Base-by-base conservation (phyloP, 2,113 vertebrate species). In the Patagioenas fasciata region DNA sequence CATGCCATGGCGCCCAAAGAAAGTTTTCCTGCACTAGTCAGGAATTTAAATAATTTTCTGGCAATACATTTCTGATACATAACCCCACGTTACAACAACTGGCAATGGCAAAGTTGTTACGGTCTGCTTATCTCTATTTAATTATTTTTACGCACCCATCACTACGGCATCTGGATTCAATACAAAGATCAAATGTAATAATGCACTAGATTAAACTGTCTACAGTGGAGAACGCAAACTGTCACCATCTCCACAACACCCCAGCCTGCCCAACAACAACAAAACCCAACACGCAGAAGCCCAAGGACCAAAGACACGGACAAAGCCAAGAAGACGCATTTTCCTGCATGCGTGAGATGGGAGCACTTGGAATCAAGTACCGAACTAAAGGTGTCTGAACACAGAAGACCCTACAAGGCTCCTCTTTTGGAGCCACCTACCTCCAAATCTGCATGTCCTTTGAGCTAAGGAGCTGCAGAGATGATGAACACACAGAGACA, bases 141-240 rank as follows among this genome's bases (percentile, higher is more conserved):
- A 95, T 94, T 95, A 91, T 97, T 95, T 97, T 91, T 91, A 97
- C 57, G 57, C 78, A 69, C 80, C 83, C 83, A 70, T 96, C 72
- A 57, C 78, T 54, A 69, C 5, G 91, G 93, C 96, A 96, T 95
- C 95, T 97, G 94, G 95, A 95, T 87, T 89, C 69, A 89, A 81
- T 93, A 71, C 47, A 42, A 80, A 93, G 47, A 94, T 95, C 79
- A 95, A 94, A 95, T 28, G 74, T 88, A 95, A 91, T 85, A 95
- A 93, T 85, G 86, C 95, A 96, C 80, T 97, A 95, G 96, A 96
- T 95, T 94, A 93, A 97, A 88, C 69, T 70, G 64, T 75, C 80
- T 91, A 71, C 13, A 81, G 91, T 84, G 78, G 94, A 81, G 95
- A 97, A 92, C 23, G 72, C 86, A 71, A 96, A 96, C 61, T 64